Conservation (phyloP, 2,113 vertebrate species). For the Caloenas nicobarica region DNA sequence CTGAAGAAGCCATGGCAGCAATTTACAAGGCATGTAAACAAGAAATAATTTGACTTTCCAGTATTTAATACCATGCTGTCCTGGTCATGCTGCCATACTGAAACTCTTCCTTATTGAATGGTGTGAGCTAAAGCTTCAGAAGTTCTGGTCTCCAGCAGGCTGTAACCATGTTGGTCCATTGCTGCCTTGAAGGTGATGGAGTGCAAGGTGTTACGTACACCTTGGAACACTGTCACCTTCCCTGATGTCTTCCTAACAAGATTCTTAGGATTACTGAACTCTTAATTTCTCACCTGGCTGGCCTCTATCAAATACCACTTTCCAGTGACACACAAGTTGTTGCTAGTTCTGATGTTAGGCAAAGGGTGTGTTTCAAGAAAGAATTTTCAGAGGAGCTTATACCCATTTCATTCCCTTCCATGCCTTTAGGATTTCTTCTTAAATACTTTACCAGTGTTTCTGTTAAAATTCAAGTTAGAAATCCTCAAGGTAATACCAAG, state of each 20-base stretch:
- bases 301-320: background rate
- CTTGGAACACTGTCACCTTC: background rate
- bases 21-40: background rate
- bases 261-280: background rate
- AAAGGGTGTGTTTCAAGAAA: background rate
- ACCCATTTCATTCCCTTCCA: background rate
- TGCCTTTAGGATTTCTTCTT: background rate
- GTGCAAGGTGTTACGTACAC: fast-evolving
- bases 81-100: background rate
- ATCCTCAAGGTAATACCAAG: background rate
- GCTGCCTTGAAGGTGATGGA: background rate
- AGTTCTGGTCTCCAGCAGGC: background rate
- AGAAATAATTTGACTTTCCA: background rate
- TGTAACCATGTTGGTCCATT: background rate
- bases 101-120: background rate
- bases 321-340: background rate
- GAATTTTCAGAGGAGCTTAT: background rate
- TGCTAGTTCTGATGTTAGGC: background rate
- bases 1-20: background rate
- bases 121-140: background rate
- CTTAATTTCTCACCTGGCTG: background rate
- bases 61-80: background rate
- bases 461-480: background rate
- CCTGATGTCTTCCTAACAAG: no score
- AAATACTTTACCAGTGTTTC: background rate